Evolutionary conservation across 2,888 invertebrate genomes (phyloP).

Genomic region (Chalcosyrphus nemorum): DNA sequence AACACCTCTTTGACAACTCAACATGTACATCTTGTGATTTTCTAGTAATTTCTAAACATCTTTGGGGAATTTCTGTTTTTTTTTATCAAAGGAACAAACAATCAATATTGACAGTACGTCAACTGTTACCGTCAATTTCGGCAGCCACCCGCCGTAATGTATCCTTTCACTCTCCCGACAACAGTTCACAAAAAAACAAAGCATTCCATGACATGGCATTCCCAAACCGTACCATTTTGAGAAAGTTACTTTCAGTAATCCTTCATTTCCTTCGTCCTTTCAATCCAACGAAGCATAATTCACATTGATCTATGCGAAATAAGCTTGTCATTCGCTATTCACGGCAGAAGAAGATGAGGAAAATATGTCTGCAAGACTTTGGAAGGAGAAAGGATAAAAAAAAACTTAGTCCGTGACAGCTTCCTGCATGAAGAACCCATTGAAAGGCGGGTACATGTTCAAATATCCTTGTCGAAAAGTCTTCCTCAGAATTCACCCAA

Average conservation of each 20-base stretch:
- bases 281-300: constrained; percentile 50
- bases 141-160: background rate
- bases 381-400: background rate
- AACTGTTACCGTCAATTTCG: constrained; percentile 55
- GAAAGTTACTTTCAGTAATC: constrained; percentile 19
- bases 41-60: background rate
- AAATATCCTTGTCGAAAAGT: constrained; percentile 65
- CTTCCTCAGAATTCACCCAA: background rate
- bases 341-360: background rate
- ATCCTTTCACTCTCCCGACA: background rate
- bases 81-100: constrained; percentile 5
- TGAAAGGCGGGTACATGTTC: constrained; percentile 55
- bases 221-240: background rate
- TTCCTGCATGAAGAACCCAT: constrained; percentile 1
- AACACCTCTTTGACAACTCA: background rate
- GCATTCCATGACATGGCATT: background rate
- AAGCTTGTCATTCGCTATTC: constrained; percentile 29
- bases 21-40: background rate
- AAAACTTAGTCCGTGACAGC: background rate
- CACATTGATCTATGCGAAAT: constrained; percentile 51
- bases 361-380: constrained; percentile 1
- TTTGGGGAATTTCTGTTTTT: background rate
- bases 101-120: constrained; percentile 31
- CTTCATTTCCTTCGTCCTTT: constrained; percentile 27
- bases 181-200: constrained; percentile 26